Evolutionary conservation across 2,113 vertebrate species (phyloP), one percentile per base, ranked within the genome.

Genomic region (Cyprinodon brontotheroides): DNA sequence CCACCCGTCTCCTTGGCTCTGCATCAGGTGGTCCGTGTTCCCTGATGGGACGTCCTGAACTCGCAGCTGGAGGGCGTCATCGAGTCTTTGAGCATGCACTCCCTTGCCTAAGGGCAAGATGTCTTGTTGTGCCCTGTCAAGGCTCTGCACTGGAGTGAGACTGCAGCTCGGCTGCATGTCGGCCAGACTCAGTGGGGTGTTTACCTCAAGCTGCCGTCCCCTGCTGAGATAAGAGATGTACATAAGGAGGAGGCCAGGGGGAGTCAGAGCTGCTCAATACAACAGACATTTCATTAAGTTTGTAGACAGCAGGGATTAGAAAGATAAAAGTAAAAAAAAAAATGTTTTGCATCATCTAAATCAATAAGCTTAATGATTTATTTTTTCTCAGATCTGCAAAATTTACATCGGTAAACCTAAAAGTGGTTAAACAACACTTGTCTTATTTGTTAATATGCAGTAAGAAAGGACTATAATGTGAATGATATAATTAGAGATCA

Each of bases 181-280:
- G 41, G 67, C 62, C 67, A 65, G 64, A 57, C 79, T 72, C 87
- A 72, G 87, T 37, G 40, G 85, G 88, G 77, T 2, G 70, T 60
- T 59, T 37, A 36, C 75, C 38, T 39, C 1, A 36, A 68, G 72
- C 81, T 79, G 82, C 65, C 0, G 64, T 53, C 70, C 72, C 85
- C 87, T 91, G 86, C 84, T 81, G 84, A 77, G 80, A 78, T 82
- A 69, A 91, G 74, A 91, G 63, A 82, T 37, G 70, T 70, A 83
- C 36, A 80, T 22, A 10, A 41, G 64, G 43, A 37, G 70, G 79
- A 39, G 37, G 72, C 71, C 59, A 20, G 17, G 68, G 48, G 22
- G 64, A 59, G 72, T 74, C 78, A 67, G 76, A 70, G 71, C 40
- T 29, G 40, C 39, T 68, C 47, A 61, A 48, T 62, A 8, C 68